These are phyloP conservation scores for Aplochiton taeniatus DNA, from an alignment of 2,797 vertebrate genomes.

Conservation along the genomic window DNA sequence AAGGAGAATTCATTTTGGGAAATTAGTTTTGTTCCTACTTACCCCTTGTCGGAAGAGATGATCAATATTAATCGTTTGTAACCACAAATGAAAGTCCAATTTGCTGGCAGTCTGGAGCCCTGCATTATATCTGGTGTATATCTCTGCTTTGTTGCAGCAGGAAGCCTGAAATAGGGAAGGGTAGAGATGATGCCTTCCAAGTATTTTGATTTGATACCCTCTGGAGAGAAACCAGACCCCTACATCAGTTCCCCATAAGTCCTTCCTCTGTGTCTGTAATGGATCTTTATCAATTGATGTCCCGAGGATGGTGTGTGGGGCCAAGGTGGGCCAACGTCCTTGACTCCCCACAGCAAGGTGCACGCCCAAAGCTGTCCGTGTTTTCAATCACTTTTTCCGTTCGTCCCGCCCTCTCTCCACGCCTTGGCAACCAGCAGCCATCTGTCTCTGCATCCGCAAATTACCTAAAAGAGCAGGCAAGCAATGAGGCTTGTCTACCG, in stretches of 20 bases:
- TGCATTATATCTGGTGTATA: background rate
- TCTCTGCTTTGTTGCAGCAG: background rate
- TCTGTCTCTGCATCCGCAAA: conserved; percentile 1
- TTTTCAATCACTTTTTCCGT: background rate
- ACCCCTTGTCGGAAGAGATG: background rate
- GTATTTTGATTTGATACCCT: no score
- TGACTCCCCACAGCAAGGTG: no score
- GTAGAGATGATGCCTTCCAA: no score
- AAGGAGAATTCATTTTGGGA: no score
- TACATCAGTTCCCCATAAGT: no score
- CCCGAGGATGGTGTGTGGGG: background rate
- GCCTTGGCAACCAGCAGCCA: background rate
- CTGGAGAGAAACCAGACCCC: no score
- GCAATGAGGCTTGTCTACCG: background rate
- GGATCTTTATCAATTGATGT: background rate
- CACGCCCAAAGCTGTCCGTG: no score
- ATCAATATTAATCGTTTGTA: no score
- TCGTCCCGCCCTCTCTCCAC: background rate
- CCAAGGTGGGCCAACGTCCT: background rate
- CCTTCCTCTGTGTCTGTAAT: background rate
- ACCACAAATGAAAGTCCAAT: no score
- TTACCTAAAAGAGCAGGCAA: background rate
- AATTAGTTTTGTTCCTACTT: background rate
- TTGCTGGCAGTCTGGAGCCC: no score
- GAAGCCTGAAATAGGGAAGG: no score